These are phyloP conservation scores for Albula glossodonta DNA, from an alignment of 2,113 vertebrate species.

Conservation along the genomic window DNA sequence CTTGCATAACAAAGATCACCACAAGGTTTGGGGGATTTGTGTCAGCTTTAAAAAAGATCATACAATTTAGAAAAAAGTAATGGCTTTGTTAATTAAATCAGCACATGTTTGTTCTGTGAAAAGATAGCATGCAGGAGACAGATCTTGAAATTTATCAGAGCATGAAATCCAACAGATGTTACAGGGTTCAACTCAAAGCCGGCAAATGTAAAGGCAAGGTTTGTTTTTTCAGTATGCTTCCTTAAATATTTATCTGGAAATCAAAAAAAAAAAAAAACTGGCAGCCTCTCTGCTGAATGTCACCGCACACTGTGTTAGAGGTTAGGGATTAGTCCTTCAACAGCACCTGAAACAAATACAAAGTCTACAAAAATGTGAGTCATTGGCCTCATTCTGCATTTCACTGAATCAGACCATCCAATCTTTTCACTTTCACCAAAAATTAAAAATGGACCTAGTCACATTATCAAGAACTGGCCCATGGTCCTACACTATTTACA, in stretches of 20 bases:
- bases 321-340: background rate
- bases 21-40: background rate
- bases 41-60: background rate
- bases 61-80: background rate
- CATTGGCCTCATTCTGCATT: too few species aligned
- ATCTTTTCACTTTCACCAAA: too few species aligned
- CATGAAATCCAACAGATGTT: constrained; percentile 17
- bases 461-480: too few species aligned
- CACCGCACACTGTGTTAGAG: background rate
- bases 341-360: background rate
- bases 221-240: background rate
- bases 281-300: background rate
- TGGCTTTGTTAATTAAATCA: background rate
- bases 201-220: background rate
- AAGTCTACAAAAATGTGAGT: background rate
- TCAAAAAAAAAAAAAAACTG: background rate
- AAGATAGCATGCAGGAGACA: background rate
- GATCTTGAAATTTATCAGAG: background rate
- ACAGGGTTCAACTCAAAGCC: background rate
- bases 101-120: background rate
- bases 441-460: too few species aligned
- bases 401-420: too few species aligned
- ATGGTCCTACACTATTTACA: too few species aligned
- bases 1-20: background rate
- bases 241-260: constrained; percentile 9